Percentiles rank a stretch among this genome's conserved stretches.
These are phyloP conservation scores for Xylocopa sonorina DNA, from an alignment of 1,140 invertebrate genomes.

Conservation along the genomic window DNA sequence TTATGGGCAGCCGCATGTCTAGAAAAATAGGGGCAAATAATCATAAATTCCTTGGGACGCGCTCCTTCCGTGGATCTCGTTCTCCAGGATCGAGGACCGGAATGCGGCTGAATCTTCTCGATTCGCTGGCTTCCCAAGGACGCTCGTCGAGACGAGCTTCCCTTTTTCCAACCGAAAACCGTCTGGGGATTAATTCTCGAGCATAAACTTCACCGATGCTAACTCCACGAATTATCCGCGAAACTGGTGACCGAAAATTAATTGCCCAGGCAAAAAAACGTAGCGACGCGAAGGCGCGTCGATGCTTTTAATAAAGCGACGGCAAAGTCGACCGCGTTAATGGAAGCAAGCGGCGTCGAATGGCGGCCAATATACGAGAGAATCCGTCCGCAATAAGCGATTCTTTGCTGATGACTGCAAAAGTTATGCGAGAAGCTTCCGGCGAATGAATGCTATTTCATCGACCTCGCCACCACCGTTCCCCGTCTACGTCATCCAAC, in stretches of 20 bases:
- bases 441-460: slow-evolving; percentile 62
- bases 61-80: not conserved
- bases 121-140: not conserved
- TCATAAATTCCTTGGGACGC: slow-evolving; percentile 7
- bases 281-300: slow-evolving; percentile 17
- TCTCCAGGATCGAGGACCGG: not conserved
- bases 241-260: not conserved
- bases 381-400: slow-evolving; percentile 43
- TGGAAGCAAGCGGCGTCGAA: slow-evolving; percentile 54
- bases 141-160: not conserved
- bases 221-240: not conserved
- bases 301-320: slow-evolving; percentile 47
- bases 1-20: slow-evolving; percentile 8
- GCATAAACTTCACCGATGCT: too few relatives aligned
- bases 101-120: slow-evolving; percentile 9
- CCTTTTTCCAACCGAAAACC: too few relatives aligned
- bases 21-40: slow-evolving; percentile 15
- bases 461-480: not conserved
- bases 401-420: slow-evolving; percentile 57
- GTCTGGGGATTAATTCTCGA: too few relatives aligned
- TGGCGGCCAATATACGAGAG: slow-evolving; percentile 35
- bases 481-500: not conserved
- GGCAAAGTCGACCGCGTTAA: slow-evolving; percentile 43
- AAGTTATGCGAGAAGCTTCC: slow-evolving; percentile 61
- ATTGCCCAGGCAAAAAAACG: not conserved